These are phyloP conservation scores for Anomalospiza imberbis DNA, from an alignment of 2,797 vertebrate species.

Conservation along the genomic window DNA sequence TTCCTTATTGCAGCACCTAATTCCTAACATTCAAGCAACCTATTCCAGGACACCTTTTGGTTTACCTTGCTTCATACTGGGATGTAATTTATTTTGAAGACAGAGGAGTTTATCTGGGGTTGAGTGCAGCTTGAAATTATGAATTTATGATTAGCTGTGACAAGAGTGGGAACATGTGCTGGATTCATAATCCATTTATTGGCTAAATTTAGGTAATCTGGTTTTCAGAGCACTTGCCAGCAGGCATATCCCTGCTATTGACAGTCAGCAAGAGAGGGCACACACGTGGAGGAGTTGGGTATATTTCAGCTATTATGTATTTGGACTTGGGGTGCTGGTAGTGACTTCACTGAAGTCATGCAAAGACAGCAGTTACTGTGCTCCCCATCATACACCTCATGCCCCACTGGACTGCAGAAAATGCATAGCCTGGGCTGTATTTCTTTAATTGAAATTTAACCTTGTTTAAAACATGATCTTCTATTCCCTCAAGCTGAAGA, in stretches of 20 bases:
- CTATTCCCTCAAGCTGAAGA: neutral
- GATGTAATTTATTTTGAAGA: neutral
- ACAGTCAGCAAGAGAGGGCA: neutral
- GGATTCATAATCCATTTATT: constrained; percentile 59
- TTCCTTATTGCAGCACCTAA: neutral
- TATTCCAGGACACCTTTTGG: neutral
- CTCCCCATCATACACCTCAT: neutral
- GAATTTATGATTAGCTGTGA: constrained; percentile 42
- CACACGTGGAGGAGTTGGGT: neutral
- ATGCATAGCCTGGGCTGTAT: neutral
- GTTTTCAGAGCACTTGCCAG: constrained; percentile 43
- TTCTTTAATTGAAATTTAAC: neutral
- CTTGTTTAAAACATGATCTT: neutral
- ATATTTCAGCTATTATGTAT: neutral
- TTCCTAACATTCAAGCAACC: neutral
- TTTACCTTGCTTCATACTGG: neutral
- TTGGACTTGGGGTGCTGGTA: neutral
- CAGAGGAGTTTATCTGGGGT: constrained; percentile 11
- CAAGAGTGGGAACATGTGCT: constrained; percentile 33
- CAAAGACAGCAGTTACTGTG: neutral
- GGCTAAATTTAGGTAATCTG: constrained; percentile 62
- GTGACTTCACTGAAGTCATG: neutral
- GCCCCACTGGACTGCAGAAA: neutral
- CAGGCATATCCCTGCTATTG: constrained; percentile 12
- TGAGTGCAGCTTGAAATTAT: neutral